phyloP scores from a whole-genome alignment of 2,797 vertebrate species.

The Trachurus trachurus region DNA sequence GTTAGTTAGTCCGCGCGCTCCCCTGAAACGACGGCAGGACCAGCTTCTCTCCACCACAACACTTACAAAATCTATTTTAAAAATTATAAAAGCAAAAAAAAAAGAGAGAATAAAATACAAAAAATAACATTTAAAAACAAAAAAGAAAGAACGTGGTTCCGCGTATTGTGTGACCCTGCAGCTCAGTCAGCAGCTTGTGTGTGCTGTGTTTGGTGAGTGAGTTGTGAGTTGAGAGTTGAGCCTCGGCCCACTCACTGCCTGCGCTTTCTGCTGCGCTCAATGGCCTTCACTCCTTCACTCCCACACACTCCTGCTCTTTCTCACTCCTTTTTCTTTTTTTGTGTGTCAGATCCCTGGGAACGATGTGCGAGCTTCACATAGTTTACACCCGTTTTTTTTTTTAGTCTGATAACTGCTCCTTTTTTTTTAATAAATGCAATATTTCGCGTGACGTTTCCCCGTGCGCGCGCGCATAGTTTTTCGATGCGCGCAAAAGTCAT shows the following conservation, averaged over 20 bases:
- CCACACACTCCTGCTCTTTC: conserved; percentile 83
- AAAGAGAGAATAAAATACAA: too few species aligned
- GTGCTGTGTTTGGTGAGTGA: conserved; percentile 19
- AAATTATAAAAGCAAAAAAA: too few species aligned
- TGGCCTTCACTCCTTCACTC: conserved; percentile 81
- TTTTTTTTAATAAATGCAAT: not conserved
- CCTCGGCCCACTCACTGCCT: conserved; percentile 63
- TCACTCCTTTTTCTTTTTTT: conserved; percentile 39
- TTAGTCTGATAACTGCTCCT: not conserved
- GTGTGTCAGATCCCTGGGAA: conserved; percentile 3
- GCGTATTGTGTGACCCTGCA: not conserved
- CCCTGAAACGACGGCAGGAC: not conserved
- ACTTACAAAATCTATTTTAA: too few species aligned
- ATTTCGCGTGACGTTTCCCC: not conserved
- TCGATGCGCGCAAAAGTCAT: conserved; percentile 18
- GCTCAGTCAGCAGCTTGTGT: conserved; percentile 41
- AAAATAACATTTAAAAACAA: too few species aligned
- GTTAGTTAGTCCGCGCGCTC: not conserved
- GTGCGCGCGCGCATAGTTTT: not conserved
- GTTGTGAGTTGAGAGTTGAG: conserved; percentile 7
- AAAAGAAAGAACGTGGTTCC: too few species aligned
- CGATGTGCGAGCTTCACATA: not conserved
- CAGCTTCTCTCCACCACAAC: not conserved
- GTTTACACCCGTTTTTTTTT: fast-evolving
- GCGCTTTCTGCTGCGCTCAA: conserved; percentile 74